These are phyloP conservation scores for Crossaster papposus DNA, from an alignment of 53 echinoderm and acorn worm species.

Conservation along the genomic window DNA sequence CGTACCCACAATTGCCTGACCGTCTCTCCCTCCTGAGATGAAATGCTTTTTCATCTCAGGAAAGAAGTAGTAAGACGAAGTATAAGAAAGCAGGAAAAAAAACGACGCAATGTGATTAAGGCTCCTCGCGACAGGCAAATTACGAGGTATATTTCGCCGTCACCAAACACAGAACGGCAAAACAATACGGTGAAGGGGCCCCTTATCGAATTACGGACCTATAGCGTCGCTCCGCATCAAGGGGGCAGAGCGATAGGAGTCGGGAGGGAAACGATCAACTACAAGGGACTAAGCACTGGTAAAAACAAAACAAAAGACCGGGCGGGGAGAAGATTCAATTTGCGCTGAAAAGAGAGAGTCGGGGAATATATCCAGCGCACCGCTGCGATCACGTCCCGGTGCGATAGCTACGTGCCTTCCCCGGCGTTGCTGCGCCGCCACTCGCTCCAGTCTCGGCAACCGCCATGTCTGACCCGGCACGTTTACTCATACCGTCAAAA, in stretches of 20 bases:
- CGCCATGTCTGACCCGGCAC: constrained; percentile 26
- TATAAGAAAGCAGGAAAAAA: background rate
- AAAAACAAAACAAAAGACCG: too few relatives aligned
- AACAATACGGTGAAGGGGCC: constrained; percentile 52
- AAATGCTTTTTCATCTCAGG: constrained; percentile 41
- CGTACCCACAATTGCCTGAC: constrained; percentile 3
- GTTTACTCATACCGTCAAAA: constrained; percentile 27
- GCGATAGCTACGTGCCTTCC: constrained; percentile 54
- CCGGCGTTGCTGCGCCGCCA: constrained; percentile 17
- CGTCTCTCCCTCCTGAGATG: constrained; percentile 6
- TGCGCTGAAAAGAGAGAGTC: constrained; percentile 13
- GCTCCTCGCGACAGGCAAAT: constrained; percentile 37
- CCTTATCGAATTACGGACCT: constrained; percentile 36
- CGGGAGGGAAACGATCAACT: constrained; percentile 34
- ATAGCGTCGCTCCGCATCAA: constrained; percentile 39
- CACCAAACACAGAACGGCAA: constrained; percentile 35
- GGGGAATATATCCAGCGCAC: constrained; percentile 45
- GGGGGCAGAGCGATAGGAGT: constrained; percentile 3
- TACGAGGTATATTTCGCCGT: constrained; percentile 48
- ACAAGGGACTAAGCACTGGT: constrained; percentile 50
- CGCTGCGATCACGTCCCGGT: constrained; percentile 54
- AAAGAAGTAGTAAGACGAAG: background rate
- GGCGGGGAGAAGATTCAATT: constrained; percentile 60
- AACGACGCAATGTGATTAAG: constrained; percentile 25
- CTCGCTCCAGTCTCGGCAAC: constrained; percentile 30